Percentiles rank a stretch among this genome's conserved stretches.
Evolutionary conservation across 2,797 vertebrate genomes (phyloP).

Genomic region (Chromobotia macracanthus): DNA sequence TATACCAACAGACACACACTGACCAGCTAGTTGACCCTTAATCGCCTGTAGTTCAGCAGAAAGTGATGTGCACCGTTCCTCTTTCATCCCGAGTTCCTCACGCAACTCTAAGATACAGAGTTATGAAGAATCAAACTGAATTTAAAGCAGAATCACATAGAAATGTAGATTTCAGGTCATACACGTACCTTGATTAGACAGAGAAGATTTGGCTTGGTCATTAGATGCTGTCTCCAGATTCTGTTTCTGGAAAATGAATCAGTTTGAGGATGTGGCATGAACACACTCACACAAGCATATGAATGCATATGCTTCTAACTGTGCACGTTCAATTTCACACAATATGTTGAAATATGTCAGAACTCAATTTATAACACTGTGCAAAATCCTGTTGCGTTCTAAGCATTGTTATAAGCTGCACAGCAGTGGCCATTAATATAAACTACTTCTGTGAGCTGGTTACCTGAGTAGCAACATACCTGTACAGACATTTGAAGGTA

Average conservation of each 20-base stretch:
- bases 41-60: conserved; percentile 82
- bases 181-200: conserved; percentile 87
- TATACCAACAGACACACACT: conserved; percentile 37
- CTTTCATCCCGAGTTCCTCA: conserved; percentile 83
- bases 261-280: neutral
- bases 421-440: no score
- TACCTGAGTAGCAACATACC: no score
- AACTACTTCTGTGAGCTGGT: no score
- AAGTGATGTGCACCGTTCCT: conserved; percentile 82
- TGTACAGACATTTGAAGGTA: no score
- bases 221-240: conserved; percentile 79
- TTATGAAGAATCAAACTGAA: neutral
- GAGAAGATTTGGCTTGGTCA: conserved; percentile 78
- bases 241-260: conserved; percentile 80
- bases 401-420: no score
- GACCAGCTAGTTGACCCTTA: conserved; percentile 83
- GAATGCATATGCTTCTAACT: no score
- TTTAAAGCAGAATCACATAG: neutral
- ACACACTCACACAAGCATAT: no score
- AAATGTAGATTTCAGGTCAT: neutral
- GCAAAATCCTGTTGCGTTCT: no score
- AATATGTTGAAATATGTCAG: no score
- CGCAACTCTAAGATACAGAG: conserved; percentile 80
- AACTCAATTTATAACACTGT: no score
- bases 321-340: no score